Conservation (phyloP, 2,797 vertebrate species). For the Myotis myotis region DNA sequence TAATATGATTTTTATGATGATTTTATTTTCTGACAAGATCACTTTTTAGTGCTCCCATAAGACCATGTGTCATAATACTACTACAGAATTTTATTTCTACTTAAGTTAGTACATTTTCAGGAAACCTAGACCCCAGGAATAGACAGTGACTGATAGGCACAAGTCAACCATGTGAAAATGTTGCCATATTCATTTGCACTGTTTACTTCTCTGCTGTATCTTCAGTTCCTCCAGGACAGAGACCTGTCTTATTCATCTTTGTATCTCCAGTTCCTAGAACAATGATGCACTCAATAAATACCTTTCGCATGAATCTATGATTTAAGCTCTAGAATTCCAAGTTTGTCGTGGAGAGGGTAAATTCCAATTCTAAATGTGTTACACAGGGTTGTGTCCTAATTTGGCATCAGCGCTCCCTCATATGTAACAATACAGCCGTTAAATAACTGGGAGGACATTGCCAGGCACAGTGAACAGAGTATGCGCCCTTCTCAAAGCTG, state of each 20-base stretch:
- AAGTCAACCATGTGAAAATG: background rate
- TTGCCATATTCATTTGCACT: background rate
- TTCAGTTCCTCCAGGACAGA: background rate
- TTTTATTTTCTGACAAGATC: slow-evolving; percentile 34
- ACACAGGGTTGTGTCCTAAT: background rate
- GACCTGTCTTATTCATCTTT: background rate
- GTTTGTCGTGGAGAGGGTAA: background rate
- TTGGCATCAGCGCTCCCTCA: background rate
- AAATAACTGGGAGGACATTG: background rate
- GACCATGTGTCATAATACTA: background rate
- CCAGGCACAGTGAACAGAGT: background rate
- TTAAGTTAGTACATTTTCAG: background rate
- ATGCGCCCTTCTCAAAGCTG: background rate
- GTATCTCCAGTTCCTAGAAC: background rate
- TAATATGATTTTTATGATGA: background rate
- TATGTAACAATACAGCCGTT: background rate
- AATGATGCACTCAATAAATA: background rate
- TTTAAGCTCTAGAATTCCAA: slow-evolving; percentile 16
- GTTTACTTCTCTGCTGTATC: background rate
- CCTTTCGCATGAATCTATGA: background rate
- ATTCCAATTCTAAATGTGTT: slow-evolving; percentile 33
- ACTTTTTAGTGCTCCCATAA: background rate
- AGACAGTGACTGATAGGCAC: no score
- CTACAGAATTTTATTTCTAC: background rate
- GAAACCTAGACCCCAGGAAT: background rate